Evolutionary conservation across 2,113 vertebrate genomes (phyloP).

Genomic region (Pheucticus melanocephalus): DNA sequence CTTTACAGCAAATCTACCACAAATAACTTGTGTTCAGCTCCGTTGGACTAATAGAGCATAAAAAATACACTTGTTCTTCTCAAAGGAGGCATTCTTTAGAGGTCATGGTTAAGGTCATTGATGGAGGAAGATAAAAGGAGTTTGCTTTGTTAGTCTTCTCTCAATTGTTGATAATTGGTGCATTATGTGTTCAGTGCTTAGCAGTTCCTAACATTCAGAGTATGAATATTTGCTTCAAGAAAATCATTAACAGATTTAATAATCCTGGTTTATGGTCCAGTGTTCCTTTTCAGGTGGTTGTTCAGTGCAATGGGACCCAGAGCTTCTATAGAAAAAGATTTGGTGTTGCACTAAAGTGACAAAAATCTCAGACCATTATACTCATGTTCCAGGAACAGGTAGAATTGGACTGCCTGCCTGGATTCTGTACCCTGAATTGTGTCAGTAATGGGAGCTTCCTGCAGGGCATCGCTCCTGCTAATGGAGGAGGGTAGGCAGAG

Average conservation of each 20-base stretch:
- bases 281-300: neutral
- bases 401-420: neutral
- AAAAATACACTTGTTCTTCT: constrained; percentile 55
- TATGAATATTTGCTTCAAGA: neutral
- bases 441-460: neutral
- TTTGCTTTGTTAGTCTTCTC: constrained; percentile 36
- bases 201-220: neutral
- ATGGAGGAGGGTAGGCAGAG: neutral
- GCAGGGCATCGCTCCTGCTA: neutral
- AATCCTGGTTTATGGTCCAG: neutral
- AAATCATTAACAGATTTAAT: neutral
- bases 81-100: constrained; percentile 56
- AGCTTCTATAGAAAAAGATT: neutral
- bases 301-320: neutral
- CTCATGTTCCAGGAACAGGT: neutral
- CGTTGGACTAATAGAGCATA: constrained; percentile 57
- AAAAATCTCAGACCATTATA: neutral
- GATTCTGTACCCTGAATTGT: neutral
- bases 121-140: neutral
- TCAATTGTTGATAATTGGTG: constrained; percentile 30
- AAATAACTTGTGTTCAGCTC: constrained; percentile 50
- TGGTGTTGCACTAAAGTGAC: neutral
- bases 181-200: neutral
- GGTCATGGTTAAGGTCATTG: constrained; percentile 35
- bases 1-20: constrained; percentile 43